Evolutionary conservation across 2,113 vertebrate species (phyloP), one percentile per base, ranked within the genome.

Genomic region (Gallinago jamesoni): DNA sequence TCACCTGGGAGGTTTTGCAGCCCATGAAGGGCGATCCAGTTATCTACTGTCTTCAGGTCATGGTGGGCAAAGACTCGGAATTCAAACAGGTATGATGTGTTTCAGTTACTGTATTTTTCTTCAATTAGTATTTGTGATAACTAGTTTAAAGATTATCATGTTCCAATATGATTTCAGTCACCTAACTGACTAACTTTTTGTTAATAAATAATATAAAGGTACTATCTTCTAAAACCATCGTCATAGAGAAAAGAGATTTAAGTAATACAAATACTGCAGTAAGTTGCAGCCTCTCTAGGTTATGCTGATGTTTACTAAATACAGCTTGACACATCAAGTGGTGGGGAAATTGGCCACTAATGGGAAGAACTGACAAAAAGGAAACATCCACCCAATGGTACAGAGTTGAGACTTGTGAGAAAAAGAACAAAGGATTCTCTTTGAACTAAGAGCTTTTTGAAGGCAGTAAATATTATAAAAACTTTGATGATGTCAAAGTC

Each of bases 11-110:
- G 95, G 94, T 98, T 90, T 97, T 99, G 89, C 97, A 96, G 37
- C 98, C 98, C 86, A 99, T 99, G 99, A 99, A 99, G 94, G 99
- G 99, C 43, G 99, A 99, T 97, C 98, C 99, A 31, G 90, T 99
- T 94, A 98, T 99, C 97, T 99, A 99, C 97, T 98, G 98, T 95
- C 97, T 99, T 98, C 99, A 99, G 96, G 98, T 98, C 97, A 99
- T 99, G 98, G 97, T 98, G 96, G 99, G 99, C 89, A 98, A 98
- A 97, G 99, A 99, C 97, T 98, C 99, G 2, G 99, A 99, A 79
- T 99, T 99, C 97, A 99, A 98, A 98, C 99, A 99, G 99, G 99
- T 99, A 98, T 77, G 75, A 37, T 60, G 27, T 43, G 11, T 64
- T 87, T 35, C n/a, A 62, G 41, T 56, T 82, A n/a, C 0, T 45